A percentile compares a stretch with the other conserved stretches of the same genome.
Conservation (phyloP, 2,797 vertebrate genomes). For the Sus cebifrons region DNA sequence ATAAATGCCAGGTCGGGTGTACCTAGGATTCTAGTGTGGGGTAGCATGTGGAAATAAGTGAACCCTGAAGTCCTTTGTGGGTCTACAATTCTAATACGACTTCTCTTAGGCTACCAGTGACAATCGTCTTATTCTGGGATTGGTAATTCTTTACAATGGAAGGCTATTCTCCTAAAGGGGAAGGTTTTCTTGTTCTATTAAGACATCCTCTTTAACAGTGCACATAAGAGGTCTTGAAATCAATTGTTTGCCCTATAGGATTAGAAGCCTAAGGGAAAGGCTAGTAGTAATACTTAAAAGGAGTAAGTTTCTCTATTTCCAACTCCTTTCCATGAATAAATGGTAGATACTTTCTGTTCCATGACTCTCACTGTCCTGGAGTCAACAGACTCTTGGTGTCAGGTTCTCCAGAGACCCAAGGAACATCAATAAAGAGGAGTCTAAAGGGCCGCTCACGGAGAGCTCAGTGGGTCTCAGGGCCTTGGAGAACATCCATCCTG, state of each 20-base stretch:
- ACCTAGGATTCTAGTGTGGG: not conserved
- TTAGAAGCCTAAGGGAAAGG: constrained; percentile 7
- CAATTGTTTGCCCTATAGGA: not conserved
- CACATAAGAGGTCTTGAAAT: constrained; percentile 18
- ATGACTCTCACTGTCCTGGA: not conserved
- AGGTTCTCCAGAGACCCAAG: not conserved
- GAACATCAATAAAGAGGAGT: not conserved
- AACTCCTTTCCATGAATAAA: constrained; percentile 30
- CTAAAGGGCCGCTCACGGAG: not conserved
- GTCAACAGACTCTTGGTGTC: not conserved
- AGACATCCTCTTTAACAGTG: not conserved
- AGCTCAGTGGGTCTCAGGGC: not conserved
- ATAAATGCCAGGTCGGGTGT: not conserved
- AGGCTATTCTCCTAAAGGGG: not conserved
- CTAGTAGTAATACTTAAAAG: not conserved
- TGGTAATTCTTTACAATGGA: not conserved
- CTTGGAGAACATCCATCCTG: not conserved
- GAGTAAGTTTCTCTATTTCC: not conserved
- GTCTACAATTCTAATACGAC: not conserved
- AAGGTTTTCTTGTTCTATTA: constrained; percentile 19
- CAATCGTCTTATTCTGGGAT: not conserved
- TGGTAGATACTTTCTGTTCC: constrained; percentile 7
- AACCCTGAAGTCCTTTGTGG: not conserved
- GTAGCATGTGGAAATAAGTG: not conserved
- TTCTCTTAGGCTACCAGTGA: not conserved